These are phyloP conservation scores for Pedionomus torquatus DNA, from an alignment of 2,113 vertebrate species.

Conservation along the genomic window DNA sequence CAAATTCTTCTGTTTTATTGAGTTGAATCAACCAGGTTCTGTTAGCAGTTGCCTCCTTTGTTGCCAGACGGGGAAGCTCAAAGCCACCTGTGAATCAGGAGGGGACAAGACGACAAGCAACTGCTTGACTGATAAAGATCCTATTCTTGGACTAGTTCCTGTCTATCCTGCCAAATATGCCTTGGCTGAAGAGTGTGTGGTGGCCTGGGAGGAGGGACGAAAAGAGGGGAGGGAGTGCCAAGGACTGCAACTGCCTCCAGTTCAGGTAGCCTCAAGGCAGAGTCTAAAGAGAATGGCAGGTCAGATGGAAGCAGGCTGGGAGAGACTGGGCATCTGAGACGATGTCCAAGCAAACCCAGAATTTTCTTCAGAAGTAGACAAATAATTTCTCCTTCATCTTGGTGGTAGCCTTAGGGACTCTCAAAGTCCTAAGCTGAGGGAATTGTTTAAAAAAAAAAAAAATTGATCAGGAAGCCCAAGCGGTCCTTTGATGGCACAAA, in stretches of 20 bases:
- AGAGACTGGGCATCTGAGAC: neutral
- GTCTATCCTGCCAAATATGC: conserved; percentile 39
- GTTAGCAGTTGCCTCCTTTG: conserved; percentile 9
- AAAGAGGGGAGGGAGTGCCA: neutral
- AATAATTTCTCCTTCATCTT: conserved; percentile 6
- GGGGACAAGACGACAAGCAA: conserved; percentile 48
- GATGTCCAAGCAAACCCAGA: neutral
- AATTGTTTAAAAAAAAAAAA: neutral
- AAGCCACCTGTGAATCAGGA: conserved; percentile 54
- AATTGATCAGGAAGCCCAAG: neutral
- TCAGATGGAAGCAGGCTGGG: conserved; percentile 27
- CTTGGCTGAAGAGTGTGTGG: conserved; percentile 37
- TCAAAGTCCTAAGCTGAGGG: neutral
- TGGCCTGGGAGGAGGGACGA: conserved; percentile 20
- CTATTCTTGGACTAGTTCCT: conserved; percentile 57
- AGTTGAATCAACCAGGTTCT: neutral
- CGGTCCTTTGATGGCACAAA: neutral
- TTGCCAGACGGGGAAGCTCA: conserved; percentile 38
- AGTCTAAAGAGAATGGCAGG: neutral
- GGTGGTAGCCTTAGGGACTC: neutral
- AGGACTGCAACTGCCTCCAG: conserved; percentile 23
- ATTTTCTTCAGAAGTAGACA: neutral
- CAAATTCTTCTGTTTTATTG: neutral
- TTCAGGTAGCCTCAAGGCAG: conserved; percentile 13
- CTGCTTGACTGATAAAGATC: conserved; percentile 45